These are phyloP conservation scores for Bucco capensis DNA, from an alignment of 2,113 vertebrate species.

Conservation along the genomic window DNA sequence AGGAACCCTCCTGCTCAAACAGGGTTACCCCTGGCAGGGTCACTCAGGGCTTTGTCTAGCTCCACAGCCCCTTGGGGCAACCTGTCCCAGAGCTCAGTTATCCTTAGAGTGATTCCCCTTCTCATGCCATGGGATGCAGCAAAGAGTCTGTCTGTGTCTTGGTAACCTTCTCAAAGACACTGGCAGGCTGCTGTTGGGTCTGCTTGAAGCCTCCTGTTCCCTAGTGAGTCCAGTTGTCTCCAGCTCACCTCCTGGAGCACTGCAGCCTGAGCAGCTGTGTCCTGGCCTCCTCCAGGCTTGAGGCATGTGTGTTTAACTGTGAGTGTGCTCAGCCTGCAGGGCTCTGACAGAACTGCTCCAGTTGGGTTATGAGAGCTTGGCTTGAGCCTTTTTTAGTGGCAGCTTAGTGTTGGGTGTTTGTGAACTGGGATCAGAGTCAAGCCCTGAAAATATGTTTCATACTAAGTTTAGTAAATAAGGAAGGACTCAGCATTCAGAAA, in stretches of 20 bases:
- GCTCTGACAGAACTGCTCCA: neutral
- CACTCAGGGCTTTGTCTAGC: neutral
- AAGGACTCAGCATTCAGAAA: neutral
- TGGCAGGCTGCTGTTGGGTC: neutral
- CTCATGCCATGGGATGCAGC: neutral
- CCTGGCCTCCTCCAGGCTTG: neutral
- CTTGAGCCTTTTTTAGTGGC: neutral
- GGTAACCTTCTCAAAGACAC: neutral
- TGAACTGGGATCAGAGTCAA: neutral
- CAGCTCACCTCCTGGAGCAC: neutral
- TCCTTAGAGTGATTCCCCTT: neutral
- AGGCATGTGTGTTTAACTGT: neutral
- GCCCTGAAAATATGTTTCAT: neutral
- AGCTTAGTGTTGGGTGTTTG: neutral
- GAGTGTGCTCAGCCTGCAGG: neutral
- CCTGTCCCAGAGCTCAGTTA: neutral
- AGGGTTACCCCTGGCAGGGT: neutral
- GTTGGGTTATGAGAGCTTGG: neutral
- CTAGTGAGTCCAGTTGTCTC: neutral
- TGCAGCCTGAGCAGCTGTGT: neutral
- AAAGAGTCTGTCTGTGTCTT: neutral
- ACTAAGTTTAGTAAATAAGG: slow-evolving; percentile 2
- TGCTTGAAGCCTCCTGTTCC: neutral
- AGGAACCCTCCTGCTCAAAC: neutral
- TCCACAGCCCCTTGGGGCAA: neutral